Conservation (phyloP, 1,140 invertebrate genomes). For the Drosophila equinoxialis region DNA sequence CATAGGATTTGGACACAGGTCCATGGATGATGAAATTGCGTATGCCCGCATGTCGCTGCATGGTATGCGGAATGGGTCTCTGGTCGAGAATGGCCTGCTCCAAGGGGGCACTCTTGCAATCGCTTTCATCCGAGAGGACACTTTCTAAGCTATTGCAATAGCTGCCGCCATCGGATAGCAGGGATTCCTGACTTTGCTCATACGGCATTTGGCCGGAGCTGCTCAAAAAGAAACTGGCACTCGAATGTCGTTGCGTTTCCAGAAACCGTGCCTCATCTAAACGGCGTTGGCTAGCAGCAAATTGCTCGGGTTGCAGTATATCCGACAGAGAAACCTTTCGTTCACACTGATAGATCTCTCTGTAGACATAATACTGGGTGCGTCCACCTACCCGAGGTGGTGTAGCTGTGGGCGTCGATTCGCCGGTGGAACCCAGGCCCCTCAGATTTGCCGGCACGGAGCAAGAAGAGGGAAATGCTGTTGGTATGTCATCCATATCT, state of each 20-base stretch:
- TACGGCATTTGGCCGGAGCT: constrained; percentile 78
- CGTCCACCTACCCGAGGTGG: constrained; percentile 62
- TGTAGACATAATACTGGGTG: constrained; percentile 90
- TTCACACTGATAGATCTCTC: constrained; percentile 81
- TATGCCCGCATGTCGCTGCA: constrained; percentile 75
- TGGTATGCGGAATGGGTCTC: constrained; percentile 32
- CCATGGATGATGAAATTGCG: constrained; percentile 77
- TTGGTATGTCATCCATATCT: constrained; percentile 84
- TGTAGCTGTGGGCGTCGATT: constrained; percentile 51
- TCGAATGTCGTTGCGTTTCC: constrained; percentile 84
- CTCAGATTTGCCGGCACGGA: constrained; percentile 69
- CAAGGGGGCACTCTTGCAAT: constrained; percentile 89
- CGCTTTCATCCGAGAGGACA: constrained; percentile 90
- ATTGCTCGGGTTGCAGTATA: constrained; percentile 74
- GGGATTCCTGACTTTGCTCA: constrained; percentile 88
- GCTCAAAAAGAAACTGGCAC: constrained; percentile 87
- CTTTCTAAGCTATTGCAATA: constrained; percentile 91
- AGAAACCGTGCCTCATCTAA: constrained; percentile 77
- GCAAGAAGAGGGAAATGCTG: constrained; percentile 53
- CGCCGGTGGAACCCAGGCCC: constrained; percentile 56
- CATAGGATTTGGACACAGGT: constrained; percentile 85
- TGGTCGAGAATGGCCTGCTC: constrained; percentile 87
- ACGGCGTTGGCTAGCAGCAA: constrained; percentile 57
- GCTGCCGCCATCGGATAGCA: constrained; percentile 87
- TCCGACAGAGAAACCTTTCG: constrained; percentile 80